Evolutionary conservation across 2,113 vertebrate genomes (phyloP).

Genomic region (Neopipo cinnamomea): DNA sequence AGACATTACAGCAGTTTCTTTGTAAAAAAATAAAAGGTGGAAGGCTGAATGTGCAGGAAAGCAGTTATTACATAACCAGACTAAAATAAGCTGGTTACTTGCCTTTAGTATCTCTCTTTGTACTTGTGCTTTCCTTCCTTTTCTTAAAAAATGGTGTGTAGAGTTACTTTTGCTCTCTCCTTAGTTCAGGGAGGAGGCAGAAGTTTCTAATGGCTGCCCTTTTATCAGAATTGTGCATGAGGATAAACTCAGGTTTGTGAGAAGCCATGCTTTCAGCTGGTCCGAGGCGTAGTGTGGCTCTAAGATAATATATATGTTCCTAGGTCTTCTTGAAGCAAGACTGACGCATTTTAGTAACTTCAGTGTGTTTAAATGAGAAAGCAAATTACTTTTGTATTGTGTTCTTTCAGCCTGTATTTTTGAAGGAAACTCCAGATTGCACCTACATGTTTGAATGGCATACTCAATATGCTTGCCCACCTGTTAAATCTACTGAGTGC

Average conservation of each 20-base stretch:
- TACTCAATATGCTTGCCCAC: slow-evolving; percentile 85
- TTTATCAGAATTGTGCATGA: not conserved
- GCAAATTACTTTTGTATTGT: not conserved
- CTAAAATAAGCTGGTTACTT: not conserved
- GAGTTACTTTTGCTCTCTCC: not conserved
- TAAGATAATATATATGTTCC: not conserved
- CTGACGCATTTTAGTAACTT: not conserved
- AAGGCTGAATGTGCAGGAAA: not conserved
- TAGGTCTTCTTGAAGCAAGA: not conserved
- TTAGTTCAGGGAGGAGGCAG: not conserved
- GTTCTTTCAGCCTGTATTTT: slow-evolving; percentile 77
- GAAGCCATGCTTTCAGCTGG: not conserved
- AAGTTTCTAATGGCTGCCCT: not conserved
- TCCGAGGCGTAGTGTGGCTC: not conserved
- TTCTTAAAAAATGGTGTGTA: not conserved
- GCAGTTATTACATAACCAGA: not conserved
- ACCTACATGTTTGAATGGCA: slow-evolving; percentile 93
- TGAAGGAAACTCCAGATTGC: slow-evolving; percentile 90
- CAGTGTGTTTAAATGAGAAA: not conserved
- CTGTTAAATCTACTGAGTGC: slow-evolving; percentile 84
- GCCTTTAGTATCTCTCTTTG: not conserved
- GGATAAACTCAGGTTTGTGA: not conserved
- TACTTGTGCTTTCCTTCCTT: not conserved
- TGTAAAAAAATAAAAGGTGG: not conserved
- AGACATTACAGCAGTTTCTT: not conserved